A percentile compares a stretch with the other conserved stretches of the same genome.
Evolutionary conservation across 2,797 vertebrate species (phyloP).

Genomic region (Merluccius polli): DNA sequence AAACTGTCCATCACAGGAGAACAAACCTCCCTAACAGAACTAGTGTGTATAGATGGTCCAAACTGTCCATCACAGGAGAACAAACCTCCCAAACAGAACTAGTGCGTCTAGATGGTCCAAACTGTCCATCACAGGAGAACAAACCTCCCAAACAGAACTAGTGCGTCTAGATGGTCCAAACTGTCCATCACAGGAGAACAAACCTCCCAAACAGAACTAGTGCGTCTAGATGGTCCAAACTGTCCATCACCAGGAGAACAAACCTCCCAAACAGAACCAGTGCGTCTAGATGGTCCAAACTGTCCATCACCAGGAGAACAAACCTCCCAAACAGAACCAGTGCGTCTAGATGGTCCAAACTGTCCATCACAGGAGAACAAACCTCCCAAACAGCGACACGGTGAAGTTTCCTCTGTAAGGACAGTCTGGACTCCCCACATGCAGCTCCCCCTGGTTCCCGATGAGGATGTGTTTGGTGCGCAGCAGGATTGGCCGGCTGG

Average conservation of each 20-base stretch:
- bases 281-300: neutral
- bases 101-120: neutral
- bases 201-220: conserved; percentile 94
- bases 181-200: neutral
- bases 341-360: neutral
- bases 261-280: conserved; percentile 94
- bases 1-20: neutral
- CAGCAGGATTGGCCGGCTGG: conserved; percentile 74
- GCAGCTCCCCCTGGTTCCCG: conserved; percentile 82
- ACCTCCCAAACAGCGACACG: conserved; percentile 90
- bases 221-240: neutral
- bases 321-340: conserved; percentile 94
- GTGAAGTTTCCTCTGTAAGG: conserved; percentile 85
- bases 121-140: neutral
- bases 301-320: neutral
- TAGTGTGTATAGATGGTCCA: neutral
- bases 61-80: neutral
- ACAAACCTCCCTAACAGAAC: conserved; percentile 89
- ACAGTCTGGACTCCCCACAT: conserved; percentile 85
- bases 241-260: neutral
- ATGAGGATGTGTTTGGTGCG: conserved; percentile 86
- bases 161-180: neutral
- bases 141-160: conserved; percentile 92
- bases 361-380: conserved; percentile 23
- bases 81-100: conserved; percentile 90